These are phyloP conservation scores for Agyllia agylla DNA, from an alignment of 2,888 invertebrate genomes.

Conservation along the genomic window DNA sequence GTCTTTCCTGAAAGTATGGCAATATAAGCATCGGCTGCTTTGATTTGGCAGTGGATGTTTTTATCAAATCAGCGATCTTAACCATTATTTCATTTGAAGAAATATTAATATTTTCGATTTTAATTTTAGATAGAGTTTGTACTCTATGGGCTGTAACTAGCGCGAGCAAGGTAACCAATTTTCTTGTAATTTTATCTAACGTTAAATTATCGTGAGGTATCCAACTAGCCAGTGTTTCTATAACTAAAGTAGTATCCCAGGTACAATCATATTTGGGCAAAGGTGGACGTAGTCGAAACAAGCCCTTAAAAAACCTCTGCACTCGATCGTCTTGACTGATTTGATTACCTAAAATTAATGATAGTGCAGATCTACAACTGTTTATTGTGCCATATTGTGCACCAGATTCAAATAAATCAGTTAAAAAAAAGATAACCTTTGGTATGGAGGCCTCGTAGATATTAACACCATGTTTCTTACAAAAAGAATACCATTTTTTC, in stretches of 20 bases:
- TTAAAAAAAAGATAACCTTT: slow-evolving; percentile 18
- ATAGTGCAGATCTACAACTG: slow-evolving; percentile 42
- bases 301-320: slow-evolving; percentile 42
- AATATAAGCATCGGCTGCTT: slow-evolving; percentile 27
- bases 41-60: slow-evolving; percentile 33
- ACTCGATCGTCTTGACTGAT: slow-evolving; percentile 20
- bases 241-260: slow-evolving; percentile 37
- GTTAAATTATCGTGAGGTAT: slow-evolving; percentile 13
- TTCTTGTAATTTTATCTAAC: slow-evolving; percentile 32
- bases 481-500: slow-evolving; percentile 6
- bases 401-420: slow-evolving; percentile 23
- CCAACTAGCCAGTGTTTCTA: slow-evolving; percentile 22
- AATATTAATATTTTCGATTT: not conserved
- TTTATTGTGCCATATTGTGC: slow-evolving; percentile 40
- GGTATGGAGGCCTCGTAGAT: slow-evolving; percentile 18
- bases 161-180: slow-evolving; percentile 21
- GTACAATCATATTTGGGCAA: slow-evolving; percentile 45
- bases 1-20: slow-evolving; percentile 8
- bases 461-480: slow-evolving; percentile 1
- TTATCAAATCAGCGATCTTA: slow-evolving; percentile 37
- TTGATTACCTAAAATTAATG: slow-evolving; percentile 20
- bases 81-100: not conserved
- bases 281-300: slow-evolving; percentile 36
- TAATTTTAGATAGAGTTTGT: not conserved
- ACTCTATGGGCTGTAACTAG: slow-evolving; percentile 29